Evolutionary conservation across 2,888 invertebrate genomes (phyloP).

Genomic region (Pseudococcus jackbeardsleyi): DNA sequence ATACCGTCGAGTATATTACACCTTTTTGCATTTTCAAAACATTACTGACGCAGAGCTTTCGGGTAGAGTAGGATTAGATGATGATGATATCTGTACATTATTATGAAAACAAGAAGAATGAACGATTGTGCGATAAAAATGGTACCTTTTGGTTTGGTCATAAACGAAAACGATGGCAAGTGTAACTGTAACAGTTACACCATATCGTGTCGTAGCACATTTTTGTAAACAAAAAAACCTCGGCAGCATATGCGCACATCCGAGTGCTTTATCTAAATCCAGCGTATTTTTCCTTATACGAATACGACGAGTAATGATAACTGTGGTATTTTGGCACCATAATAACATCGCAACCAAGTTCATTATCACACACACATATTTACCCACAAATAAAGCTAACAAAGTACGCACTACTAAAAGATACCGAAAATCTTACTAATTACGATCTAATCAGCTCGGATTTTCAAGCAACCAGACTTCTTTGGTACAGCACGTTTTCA

Average conservation of each 20-base stretch:
- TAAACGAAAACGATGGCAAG: not conserved
- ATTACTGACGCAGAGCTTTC: not conserved
- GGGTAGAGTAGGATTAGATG: not conserved
- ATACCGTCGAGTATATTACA: not conserved
- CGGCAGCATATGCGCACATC: slow-evolving; percentile 33
- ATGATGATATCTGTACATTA: not conserved
- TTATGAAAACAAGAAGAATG: not conserved
- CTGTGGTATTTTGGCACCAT: slow-evolving; percentile 17
- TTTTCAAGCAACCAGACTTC: not conserved
- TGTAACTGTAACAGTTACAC: not conserved
- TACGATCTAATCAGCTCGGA: not conserved
- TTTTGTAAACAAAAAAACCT: slow-evolving; percentile 41
- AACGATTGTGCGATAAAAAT: too few relatives aligned
- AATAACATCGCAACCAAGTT: not conserved
- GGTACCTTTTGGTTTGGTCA: too few relatives aligned
- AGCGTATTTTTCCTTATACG: slow-evolving; percentile 40
- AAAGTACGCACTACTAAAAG: not conserved
- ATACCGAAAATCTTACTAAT: not conserved
- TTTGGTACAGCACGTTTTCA: slow-evolving; percentile 15
- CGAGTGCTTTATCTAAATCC: slow-evolving; percentile 23
- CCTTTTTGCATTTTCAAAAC: not conserved
- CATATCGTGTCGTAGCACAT: slow-evolving; percentile 21
- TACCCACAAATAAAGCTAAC: not conserved
- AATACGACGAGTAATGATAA: not conserved
- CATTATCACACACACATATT: not conserved